Evolutionary conservation across 2,113 vertebrate species (phyloP), one percentile per base, ranked within the genome.

Genomic region (Pachypanchax playfairii): DNA sequence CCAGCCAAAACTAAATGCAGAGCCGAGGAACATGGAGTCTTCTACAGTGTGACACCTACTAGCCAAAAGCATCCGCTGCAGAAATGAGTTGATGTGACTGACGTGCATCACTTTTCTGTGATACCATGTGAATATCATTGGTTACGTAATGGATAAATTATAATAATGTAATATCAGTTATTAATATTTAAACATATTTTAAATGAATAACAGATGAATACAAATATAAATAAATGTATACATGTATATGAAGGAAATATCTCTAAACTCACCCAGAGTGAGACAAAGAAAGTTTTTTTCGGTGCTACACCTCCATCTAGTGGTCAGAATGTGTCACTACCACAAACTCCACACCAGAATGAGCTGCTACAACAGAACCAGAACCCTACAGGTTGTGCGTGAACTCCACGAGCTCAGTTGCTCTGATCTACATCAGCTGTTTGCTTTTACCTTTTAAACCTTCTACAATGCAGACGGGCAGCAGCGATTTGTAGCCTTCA

Each of bases 11-110:
- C 35, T 51, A 69, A 54, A 63, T 35, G n/a, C n/a, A n/a, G n/a
- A n/a, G n/a, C n/a, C n/a, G 53, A 50, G 70, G 56, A 65, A 33
- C 14, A 11, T n/a, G n/a, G 33, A 48, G 55, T 60, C 46, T 17
- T 49, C 65, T 57, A n/a, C 75, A 87, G 81, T 83, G 47, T 84
- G 87, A 77, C 77, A 83, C 49, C 67, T 79, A 75, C 83, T 76
- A 72, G 39, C 53, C 87, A 53, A 42, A 52, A 14, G 35, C 6
- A 58, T 36, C n/a, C n/a, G 29, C 29, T 31, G 29, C 29, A 31
- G 29, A 2, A 10, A 31, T 31, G 29, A 3, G 29, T 10, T 35
- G 33, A 12, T 35, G 33, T 35, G 13, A 9, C 33, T 35, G 33
- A 29, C 28, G 7, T 29, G 28, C 28, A n/a, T n/a, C n/a, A n/a